Evolutionary conservation across 2,888 invertebrate genomes (phyloP), one percentile per base, ranked within the genome.

Genomic region (Campaea margaritaria): DNA sequence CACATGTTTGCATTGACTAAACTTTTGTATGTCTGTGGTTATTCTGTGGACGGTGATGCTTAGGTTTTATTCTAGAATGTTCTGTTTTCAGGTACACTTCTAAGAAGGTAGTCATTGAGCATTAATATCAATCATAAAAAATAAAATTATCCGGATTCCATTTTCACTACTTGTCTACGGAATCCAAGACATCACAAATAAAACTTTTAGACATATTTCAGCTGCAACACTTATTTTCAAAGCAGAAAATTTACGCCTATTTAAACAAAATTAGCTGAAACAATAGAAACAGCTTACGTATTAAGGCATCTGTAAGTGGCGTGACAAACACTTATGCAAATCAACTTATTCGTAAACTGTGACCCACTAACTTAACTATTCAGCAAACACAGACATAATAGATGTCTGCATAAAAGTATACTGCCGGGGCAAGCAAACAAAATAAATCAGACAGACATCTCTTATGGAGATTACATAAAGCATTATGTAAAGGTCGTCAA

Each of bases 381-480:
- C 44, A 34, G 21, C 49, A 54, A 47, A 55, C 38, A 39, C 42
- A 60, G 55, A 61, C 60, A 61, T 61, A 61, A 61, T 61, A 44
- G 60, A 41, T 15, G 49, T 54, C 51, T 56, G 38, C 13, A 2
- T 10, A n/a, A 57, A 61, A 58, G 60, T 62, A 53, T 65, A 58
- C 58, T 48, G 56, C 44, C 56, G 45, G 64, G 62, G 53, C 65
- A 67, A 67, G 55, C 58, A 67, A 66, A 67, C 64, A 64, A 67
- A 68, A 62, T 62, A 67, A 68, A 63, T 64, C 58, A 62, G 67
- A 58, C 58, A 58, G 58, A 63, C 55, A 56, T 73, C 68, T 51
- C 66, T 62, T 48, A 62, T 67, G 62, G 52, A 64, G 65, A 72
- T 82, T 81, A 78, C 80, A 73, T 77, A 82, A 82, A 68, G 65